Percentiles rank a stretch among this genome's conserved stretches.
Evolutionary conservation across 2,888 invertebrate genomes (phyloP).

Genomic region (Stenichneumon culpator): DNA sequence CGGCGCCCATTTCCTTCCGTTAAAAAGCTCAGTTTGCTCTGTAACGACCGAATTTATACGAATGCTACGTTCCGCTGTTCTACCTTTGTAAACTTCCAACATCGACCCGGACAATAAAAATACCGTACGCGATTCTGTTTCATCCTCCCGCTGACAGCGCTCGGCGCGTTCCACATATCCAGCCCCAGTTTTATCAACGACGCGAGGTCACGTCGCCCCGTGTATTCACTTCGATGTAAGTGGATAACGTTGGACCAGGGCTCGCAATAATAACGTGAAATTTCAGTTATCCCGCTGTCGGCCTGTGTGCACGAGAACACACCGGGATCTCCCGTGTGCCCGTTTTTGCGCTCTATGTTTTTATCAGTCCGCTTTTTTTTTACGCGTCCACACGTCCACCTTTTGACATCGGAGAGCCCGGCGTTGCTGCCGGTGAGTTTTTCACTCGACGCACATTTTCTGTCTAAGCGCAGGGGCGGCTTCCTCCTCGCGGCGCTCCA

Average conservation of each 20-base stretch:
- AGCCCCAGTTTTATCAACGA: constrained; percentile 38
- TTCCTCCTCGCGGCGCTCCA: background rate
- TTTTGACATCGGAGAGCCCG: constrained; percentile 56
- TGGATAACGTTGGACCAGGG: constrained; percentile 60
- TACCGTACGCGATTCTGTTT: constrained; percentile 33
- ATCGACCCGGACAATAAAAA: constrained; percentile 8
- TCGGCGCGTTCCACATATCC: background rate
- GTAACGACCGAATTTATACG: constrained; percentile 81
- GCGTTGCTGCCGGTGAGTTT: constrained; percentile 27
- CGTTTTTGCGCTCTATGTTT: constrained; percentile 46
- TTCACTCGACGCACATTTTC: constrained; percentile 38
- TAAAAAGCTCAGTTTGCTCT: constrained; percentile 77
- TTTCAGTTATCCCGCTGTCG: constrained; percentile 36
- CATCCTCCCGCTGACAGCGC: constrained; percentile 13
- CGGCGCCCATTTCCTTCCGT: constrained; percentile 79
- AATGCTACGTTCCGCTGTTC: constrained; percentile 18
- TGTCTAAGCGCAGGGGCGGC: constrained; percentile 13
- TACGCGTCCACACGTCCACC: constrained; percentile 26
- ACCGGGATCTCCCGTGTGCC: background rate
- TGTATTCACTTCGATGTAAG: constrained; percentile 53
- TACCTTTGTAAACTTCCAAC: background rate
- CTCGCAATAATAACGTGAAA: constrained; percentile 50
- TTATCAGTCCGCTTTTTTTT: constrained; percentile 8
- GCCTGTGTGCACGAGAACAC: background rate
- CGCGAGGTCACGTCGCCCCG: constrained; percentile 20